Evolutionary conservation across 2,797 vertebrate genomes (phyloP).

Genomic region (Chiloscyllium punctatum): DNA sequence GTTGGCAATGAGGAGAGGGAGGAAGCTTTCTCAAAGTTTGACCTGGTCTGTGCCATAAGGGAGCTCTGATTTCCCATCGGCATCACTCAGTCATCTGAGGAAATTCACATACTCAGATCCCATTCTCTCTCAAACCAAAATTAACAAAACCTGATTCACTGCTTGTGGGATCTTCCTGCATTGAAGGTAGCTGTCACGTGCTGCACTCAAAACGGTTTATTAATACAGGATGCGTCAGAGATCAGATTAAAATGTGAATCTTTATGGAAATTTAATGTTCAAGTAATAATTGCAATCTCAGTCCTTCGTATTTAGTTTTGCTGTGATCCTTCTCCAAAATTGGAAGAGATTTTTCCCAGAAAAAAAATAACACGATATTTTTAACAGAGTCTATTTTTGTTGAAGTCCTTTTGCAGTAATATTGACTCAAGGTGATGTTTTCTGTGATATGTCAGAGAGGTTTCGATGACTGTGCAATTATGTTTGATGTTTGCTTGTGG

Average conservation of each 20-base stretch:
- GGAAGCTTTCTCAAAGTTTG: too few relatives aligned
- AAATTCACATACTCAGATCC: too few relatives aligned
- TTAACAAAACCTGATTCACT: too few relatives aligned
- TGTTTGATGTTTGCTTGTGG: neutral
- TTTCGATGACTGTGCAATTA: neutral
- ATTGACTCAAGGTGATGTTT: neutral
- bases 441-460: neutral
- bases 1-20: too few relatives aligned
- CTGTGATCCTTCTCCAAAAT: neutral
- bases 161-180: too few relatives aligned
- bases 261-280: neutral
- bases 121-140: too few relatives aligned
- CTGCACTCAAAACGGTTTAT: too few relatives aligned
- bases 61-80: too few relatives aligned
- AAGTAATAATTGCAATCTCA: neutral
- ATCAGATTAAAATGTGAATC: neutral
- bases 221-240: neutral
- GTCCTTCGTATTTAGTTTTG: neutral
- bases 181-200: too few relatives aligned
- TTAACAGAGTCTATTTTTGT: neutral
- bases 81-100: too few relatives aligned
- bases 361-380: neutral
- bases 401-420: neutral
- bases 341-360: neutral
- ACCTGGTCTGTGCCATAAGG: too few relatives aligned